Percentiles rank a stretch among this genome's conserved stretches.
phyloP scores from a whole-genome alignment of 2,888 invertebrate genomes.

The Eupithecia abbreviata region DNA sequence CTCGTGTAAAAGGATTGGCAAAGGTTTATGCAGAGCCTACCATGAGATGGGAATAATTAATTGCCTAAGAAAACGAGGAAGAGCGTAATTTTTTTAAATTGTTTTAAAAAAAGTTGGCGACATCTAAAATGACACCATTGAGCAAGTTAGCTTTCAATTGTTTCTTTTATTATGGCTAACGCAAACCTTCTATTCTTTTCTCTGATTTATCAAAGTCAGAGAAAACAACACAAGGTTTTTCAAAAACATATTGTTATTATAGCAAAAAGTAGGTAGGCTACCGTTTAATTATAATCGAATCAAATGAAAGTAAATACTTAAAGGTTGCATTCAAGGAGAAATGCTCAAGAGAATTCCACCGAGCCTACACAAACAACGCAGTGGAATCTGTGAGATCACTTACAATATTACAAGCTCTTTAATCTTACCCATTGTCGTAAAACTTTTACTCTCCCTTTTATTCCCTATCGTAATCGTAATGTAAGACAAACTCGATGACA shows the following conservation, averaged over 20 bases:
- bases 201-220: too few species aligned
- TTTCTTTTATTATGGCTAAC: neutral
- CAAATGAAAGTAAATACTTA: neutral
- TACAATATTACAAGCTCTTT: conserved; percentile 31
- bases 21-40: too few species aligned
- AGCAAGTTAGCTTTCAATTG: neutral
- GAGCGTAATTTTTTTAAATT: neutral
- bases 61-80: neutral
- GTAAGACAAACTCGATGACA: conserved; percentile 54
- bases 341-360: neutral
- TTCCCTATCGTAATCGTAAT: conserved; percentile 33
- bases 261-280: neutral
- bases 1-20: too few species aligned
- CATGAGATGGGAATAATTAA: neutral
- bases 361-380: conserved; percentile 3
- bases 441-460: conserved; percentile 34
- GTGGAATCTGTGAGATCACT: conserved; percentile 32
- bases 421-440: conserved; percentile 37
- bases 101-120: too few species aligned
- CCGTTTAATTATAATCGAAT: too few species aligned
- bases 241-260: neutral
- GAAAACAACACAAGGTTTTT: neutral
- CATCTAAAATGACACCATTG: neutral
- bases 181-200: too few species aligned
- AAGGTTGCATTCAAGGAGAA: neutral